phyloP scores from a whole-genome alignment of 1,140 invertebrate species.

The Cataglyphis hispanica region DNA sequence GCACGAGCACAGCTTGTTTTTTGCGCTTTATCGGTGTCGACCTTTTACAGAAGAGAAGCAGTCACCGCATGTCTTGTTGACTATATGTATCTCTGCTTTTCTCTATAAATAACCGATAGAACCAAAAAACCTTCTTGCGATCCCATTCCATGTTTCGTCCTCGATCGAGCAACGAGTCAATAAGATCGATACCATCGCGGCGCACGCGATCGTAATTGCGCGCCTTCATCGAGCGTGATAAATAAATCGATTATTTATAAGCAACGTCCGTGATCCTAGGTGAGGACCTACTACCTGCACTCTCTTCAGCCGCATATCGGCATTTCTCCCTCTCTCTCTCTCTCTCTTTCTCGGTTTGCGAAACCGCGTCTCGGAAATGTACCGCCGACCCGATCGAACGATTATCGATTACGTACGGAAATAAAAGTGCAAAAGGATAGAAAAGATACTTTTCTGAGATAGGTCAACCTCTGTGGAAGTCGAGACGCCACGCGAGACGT shows the following conservation, averaged over 20 bases:
- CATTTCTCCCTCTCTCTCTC: not conserved
- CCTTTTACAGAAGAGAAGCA: conserved; percentile 27
- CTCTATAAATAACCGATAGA: conserved; percentile 35
- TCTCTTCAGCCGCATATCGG: not conserved
- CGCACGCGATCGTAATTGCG: conserved; percentile 32
- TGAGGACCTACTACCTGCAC: conserved; percentile 41
- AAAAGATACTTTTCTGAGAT: not conserved
- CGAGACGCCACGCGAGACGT: not conserved
- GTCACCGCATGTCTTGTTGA: not conserved
- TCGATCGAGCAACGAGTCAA: conserved; percentile 49
- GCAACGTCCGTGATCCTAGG: conserved; percentile 42
- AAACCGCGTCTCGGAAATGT: conserved; percentile 68
- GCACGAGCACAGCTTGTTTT: conserved; percentile 32
- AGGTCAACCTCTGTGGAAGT: not conserved
- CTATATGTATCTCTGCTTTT: not conserved
- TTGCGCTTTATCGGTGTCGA: conserved; percentile 42
- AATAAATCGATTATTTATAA: conserved; percentile 71
- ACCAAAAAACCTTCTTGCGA: conserved; percentile 47
- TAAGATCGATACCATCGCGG: conserved; percentile 31
- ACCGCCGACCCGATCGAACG: conserved; percentile 67
- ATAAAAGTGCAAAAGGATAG: conserved; percentile 68
- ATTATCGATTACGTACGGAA: conserved; percentile 73
- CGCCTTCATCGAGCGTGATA: conserved; percentile 43
- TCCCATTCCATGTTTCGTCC: conserved; percentile 23
- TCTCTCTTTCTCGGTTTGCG: conserved; percentile 1